phyloP scores from a whole-genome alignment of 2,113 vertebrate species.

The Coturnix japonica region DNA sequence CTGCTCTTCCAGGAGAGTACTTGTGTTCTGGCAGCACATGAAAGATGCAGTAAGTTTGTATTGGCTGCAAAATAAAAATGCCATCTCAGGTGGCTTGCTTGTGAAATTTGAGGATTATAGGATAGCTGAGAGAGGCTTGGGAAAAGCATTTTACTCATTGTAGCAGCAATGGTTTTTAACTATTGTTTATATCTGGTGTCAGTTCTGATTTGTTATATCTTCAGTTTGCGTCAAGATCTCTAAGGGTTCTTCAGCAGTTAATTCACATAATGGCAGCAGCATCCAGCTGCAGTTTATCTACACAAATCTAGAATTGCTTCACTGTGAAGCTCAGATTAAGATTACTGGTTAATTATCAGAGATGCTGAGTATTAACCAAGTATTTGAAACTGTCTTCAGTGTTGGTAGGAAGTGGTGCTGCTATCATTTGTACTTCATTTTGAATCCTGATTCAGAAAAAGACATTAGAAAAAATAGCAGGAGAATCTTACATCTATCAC shows the following conservation, averaged over 20 bases:
- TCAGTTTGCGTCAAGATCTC: neutral
- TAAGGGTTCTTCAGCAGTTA: neutral
- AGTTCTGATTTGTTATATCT: neutral
- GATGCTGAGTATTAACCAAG: neutral
- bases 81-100: neutral
- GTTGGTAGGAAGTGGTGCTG: neutral
- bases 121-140: neutral
- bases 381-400: neutral
- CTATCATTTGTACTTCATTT: neutral
- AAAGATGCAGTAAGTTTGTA: neutral
- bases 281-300: neutral
- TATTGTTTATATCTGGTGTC: neutral
- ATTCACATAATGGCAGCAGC: neutral
- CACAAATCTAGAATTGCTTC: neutral
- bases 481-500: neutral
- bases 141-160: neutral
- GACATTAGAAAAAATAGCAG: neutral
- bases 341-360: neutral
- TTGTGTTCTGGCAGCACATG: neutral
- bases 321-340: neutral
- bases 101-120: neutral
- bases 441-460: neutral
- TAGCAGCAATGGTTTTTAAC: neutral
- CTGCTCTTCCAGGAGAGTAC: neutral
- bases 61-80: neutral